Conservation (phyloP, 1,140 invertebrate species). For the Dinoponera quadriceps region DNA sequence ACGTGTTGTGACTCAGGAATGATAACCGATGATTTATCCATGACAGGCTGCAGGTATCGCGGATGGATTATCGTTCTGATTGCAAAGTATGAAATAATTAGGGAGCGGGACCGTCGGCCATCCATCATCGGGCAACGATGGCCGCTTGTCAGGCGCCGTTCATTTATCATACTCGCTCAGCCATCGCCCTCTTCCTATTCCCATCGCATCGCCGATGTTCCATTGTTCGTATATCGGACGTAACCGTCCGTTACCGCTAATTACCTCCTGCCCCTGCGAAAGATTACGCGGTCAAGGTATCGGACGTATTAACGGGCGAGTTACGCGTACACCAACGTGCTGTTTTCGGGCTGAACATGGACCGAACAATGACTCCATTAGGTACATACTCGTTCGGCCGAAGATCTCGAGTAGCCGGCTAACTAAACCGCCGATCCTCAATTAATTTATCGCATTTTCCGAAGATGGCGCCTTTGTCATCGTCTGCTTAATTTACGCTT, state of each 20-base stretch:
- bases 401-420: conserved; percentile 62
- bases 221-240: conserved; percentile 82
- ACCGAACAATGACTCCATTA: conserved; percentile 73
- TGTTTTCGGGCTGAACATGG: conserved; percentile 62
- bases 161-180: conserved; percentile 86
- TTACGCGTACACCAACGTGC: conserved; percentile 32
- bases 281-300: conserved; percentile 78
- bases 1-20: conserved; percentile 77
- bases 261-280: conserved; percentile 79
- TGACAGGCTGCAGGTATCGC: conserved; percentile 82
- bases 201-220: conserved; percentile 79
- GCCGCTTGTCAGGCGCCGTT: conserved; percentile 84
- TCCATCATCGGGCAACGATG: conserved; percentile 85
- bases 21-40: conserved; percentile 85
- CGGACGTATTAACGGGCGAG: conserved; percentile 75
- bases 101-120: conserved; percentile 81
- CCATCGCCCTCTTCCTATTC: conserved; percentile 80
- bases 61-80: conserved; percentile 86
- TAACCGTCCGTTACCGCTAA: conserved; percentile 82
- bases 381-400: conserved; percentile 62
- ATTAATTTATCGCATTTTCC: conserved; percentile 38
- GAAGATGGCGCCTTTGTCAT: conserved; percentile 46
- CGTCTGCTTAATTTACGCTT: conserved; percentile 5
- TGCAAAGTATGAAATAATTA: conserved; percentile 87
- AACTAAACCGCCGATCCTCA: conserved; percentile 33